Evolutionary conservation across 2,797 vertebrate species (phyloP), one percentile per base, ranked within the genome.

Genomic region (Heterohyrax brucei): DNA sequence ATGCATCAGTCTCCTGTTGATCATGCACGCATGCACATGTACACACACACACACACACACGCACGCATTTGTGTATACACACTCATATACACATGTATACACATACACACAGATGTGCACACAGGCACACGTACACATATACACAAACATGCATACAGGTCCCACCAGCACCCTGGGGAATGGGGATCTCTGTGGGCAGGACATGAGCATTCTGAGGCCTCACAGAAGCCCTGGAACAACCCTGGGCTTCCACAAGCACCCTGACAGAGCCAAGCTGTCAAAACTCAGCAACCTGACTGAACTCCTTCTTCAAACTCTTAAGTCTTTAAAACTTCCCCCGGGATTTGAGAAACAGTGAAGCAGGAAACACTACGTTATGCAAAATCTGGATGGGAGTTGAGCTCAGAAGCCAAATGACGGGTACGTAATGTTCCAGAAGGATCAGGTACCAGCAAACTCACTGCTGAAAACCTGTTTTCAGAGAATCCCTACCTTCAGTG

Each of bases 81-180:
- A 30, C 64, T 0, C 24, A 7, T 10, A 21, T 21, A 44, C 10
- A 5, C 33, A 39, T 53, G 12, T 13, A 50, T 10, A 62, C 70
- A 73, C 44, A 50, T 1, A 21, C 28, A 39, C 39, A 39, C 39
- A 39, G 39, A 39, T 39, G 39, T 39, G 39, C 39, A 39, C 39
- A 39, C 39, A 39, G 39, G 39, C 39, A 39, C 10, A 56, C 33
- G 70, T 59, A 26, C 28, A 44, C 10, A 10, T 26, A 10, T 21
- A 3, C 64, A 1, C 24, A 4, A 6, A 14, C 30, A 46, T 7
- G 7, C 0, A 61, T 19, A 19, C 3, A 61, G 0, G 44, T 28
- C 19, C 26, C 19, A 39, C 48, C 66, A 50, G 33, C 5, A 30
- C 77, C 46, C 61, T 88, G 4, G 12, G n/a, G 46, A 77, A 64